Evolutionary conservation across 2,888 invertebrate genomes (phyloP).

Genomic region (Lasioglossum zephyrum): DNA sequence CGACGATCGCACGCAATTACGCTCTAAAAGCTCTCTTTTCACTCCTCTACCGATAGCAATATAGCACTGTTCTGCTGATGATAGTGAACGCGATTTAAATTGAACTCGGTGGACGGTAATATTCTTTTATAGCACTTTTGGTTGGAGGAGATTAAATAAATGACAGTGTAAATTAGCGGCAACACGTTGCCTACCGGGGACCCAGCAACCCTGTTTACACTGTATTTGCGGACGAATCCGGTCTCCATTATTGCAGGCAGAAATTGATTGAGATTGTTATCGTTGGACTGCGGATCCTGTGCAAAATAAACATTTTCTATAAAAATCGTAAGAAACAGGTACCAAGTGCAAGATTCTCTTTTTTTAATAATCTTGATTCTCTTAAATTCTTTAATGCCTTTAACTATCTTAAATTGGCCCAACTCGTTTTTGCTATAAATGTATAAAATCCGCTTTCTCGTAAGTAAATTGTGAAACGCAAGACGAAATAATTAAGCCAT

Average conservation of each 20-base stretch:
- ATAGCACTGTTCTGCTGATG: background rate
- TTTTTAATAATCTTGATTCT: background rate
- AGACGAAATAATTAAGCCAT: background rate
- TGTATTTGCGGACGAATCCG: background rate
- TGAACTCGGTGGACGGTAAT: background rate
- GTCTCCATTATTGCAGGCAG: background rate
- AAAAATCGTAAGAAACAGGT: background rate
- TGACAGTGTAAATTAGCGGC: background rate
- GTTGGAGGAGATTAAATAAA: background rate
- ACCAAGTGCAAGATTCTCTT: background rate
- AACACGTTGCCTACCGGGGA: background rate
- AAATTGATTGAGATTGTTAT: background rate
- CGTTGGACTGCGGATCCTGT: background rate
- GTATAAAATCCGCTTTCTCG: background rate
- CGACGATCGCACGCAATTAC: background rate
- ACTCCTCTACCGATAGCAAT: background rate
- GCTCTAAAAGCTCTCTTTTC: background rate
- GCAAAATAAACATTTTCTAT: background rate
- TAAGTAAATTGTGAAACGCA: background rate
- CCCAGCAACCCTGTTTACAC: background rate
- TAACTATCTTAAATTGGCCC: background rate
- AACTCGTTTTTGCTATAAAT: too few relatives aligned
- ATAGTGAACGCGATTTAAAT: background rate
- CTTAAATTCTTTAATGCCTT: too few relatives aligned
- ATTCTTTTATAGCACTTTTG: slow-evolving; percentile 2